Percentiles rank a stretch among this genome's conserved stretches.
phyloP scores from a whole-genome alignment of 2,888 invertebrate species.

The Ecdyonurus torrentis region DNA sequence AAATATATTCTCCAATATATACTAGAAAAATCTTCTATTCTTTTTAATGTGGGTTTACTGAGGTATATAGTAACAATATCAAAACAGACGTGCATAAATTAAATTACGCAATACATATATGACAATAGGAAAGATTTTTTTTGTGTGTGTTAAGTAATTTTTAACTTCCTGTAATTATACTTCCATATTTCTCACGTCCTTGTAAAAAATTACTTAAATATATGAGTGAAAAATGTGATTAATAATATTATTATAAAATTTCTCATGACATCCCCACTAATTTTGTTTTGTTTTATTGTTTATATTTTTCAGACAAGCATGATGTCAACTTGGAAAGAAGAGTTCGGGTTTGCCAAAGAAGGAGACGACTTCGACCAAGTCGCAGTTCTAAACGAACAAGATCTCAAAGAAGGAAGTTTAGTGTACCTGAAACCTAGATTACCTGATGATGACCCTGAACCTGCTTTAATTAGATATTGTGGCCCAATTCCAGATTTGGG shows the following conservation, averaged over 20 bases:
- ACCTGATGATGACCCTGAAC: not conserved
- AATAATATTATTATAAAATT: not conserved
- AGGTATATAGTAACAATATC: too few relatives aligned
- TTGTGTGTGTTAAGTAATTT: not conserved
- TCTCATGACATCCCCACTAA: not conserved
- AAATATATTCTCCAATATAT: too few relatives aligned
- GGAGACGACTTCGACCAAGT: not conserved
- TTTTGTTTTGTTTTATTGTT: not conserved
- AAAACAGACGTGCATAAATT: too few relatives aligned
- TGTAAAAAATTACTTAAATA: not conserved
- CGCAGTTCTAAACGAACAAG: not conserved
- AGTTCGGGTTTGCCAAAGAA: not conserved
- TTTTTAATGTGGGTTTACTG: too few relatives aligned
- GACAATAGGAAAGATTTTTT: too few relatives aligned
- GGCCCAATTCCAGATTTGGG: not conserved
- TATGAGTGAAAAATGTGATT: not conserved
- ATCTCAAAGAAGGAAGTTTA: not conserved
- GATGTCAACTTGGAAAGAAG: not conserved
- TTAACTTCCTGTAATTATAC: not conserved
- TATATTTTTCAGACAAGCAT: not conserved
- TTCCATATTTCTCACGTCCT: not conserved
- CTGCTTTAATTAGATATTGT: slow-evolving; percentile 1
- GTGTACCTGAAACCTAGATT: not conserved
- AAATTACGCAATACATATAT: too few relatives aligned
- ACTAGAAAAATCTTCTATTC: too few relatives aligned